Conservation (phyloP, 2,113 vertebrate species). For the Hydrolagus affinis region DNA sequence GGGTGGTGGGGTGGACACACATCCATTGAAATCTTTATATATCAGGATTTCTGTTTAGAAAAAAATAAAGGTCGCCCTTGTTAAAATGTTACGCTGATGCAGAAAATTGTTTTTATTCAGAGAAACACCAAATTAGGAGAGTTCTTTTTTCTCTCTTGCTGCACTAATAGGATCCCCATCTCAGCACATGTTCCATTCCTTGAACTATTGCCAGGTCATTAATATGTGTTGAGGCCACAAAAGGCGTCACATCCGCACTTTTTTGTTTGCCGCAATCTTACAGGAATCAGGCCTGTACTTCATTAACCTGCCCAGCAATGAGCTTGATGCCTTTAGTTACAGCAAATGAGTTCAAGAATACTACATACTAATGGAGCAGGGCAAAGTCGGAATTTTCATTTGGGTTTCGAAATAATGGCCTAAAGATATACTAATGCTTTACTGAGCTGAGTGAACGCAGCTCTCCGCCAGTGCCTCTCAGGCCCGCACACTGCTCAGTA, state of each 20-base stretch:
- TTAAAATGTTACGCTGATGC: background rate
- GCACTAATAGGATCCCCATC: background rate
- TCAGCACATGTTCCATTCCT: background rate
- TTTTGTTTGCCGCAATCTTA: background rate
- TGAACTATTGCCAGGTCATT: slow-evolving; percentile 3
- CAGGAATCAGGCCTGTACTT: background rate
- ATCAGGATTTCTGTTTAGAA: background rate
- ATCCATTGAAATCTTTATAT: background rate
- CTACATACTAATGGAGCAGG: background rate
- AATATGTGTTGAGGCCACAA: background rate
- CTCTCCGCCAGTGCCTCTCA: background rate
- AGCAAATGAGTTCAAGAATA: background rate
- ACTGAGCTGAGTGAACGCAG: background rate
- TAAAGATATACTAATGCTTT: background rate
- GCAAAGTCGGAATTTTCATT: background rate
- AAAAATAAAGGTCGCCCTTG: background rate
- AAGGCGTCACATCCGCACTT: background rate
- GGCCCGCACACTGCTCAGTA: background rate
- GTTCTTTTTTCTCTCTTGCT: background rate
- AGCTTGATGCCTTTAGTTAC: background rate
- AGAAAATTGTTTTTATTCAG: background rate
- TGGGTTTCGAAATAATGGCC: background rate
- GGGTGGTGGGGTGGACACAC: no score
- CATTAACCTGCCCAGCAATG: background rate
- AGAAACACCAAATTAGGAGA: background rate